Evolutionary conservation across 2,888 invertebrate genomes (phyloP).

Genomic region (Melitaea athalia): DNA sequence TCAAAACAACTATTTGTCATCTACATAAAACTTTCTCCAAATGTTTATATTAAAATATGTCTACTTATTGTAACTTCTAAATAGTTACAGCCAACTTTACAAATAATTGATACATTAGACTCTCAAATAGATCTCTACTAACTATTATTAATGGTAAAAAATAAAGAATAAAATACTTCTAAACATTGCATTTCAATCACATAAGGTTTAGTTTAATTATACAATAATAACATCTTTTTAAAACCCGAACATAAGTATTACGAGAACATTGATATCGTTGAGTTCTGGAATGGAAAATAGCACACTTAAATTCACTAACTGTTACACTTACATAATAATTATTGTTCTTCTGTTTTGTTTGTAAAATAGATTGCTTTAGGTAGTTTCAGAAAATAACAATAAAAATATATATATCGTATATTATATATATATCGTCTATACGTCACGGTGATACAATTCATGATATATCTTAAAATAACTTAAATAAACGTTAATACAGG

Average conservation of each 20-base stretch:
- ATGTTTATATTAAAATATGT: slow-evolving; percentile 82
- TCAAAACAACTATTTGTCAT: slow-evolving; percentile 81
- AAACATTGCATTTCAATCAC: slow-evolving; percentile 83
- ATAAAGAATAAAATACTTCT: slow-evolving; percentile 83
- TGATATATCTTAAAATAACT: slow-evolving; percentile 71
- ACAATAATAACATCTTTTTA: slow-evolving; percentile 81
- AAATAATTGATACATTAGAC: slow-evolving; percentile 83
- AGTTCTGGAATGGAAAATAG: slow-evolving; percentile 82
- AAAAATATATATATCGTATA: slow-evolving; percentile 66
- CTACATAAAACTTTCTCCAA: slow-evolving; percentile 82
- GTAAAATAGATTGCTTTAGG: slow-evolving; percentile 81
- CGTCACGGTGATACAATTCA: slow-evolving; percentile 74
- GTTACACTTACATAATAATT: slow-evolving; percentile 82
- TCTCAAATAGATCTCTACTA: slow-evolving; percentile 83
- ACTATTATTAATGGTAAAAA: slow-evolving; percentile 82
- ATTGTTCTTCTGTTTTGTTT: slow-evolving; percentile 82
- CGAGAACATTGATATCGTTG: slow-evolving; percentile 81
- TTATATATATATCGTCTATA: slow-evolving; percentile 62
- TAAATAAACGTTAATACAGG: slow-evolving; percentile 58
- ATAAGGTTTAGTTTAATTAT: slow-evolving; percentile 82
- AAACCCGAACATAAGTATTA: slow-evolving; percentile 80
- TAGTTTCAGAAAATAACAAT: slow-evolving; percentile 80
- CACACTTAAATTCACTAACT: slow-evolving; percentile 83
- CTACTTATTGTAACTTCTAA: slow-evolving; percentile 82
- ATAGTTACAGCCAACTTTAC: slow-evolving; percentile 83